A percentile compares a stretch with the other conserved stretches of the same genome.
Evolutionary conservation across 1,140 invertebrate genomes (phyloP).

Genomic region (Apocrypta bakeri): DNA sequence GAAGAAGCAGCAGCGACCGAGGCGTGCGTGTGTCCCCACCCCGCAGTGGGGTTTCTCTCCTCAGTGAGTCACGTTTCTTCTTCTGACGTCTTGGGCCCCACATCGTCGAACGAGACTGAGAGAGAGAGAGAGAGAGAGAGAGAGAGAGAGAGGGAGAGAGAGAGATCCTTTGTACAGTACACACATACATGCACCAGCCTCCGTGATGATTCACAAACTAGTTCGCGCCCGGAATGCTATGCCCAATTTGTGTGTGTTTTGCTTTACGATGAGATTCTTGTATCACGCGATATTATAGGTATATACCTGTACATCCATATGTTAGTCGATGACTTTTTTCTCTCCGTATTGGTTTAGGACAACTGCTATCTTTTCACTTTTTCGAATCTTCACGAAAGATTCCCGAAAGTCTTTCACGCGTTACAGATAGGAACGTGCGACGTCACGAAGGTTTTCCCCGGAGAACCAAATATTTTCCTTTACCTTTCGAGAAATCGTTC

Average conservation of each 20-base stretch:
- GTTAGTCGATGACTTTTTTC: neutral
- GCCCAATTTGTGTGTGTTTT: neutral
- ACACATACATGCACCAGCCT: slow-evolving; percentile 32
- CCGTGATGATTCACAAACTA: slow-evolving; percentile 72
- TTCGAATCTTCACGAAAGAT: neutral
- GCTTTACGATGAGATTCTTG: neutral
- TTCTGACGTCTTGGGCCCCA: neutral
- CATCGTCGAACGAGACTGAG: neutral
- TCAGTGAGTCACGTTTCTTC: slow-evolving; percentile 52
- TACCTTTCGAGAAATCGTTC: too few species aligned
- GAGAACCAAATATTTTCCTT: too few species aligned
- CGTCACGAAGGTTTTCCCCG: too few species aligned
- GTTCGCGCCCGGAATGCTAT: slow-evolving; percentile 68
- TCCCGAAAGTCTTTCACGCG: neutral
- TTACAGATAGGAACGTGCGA: neutral
- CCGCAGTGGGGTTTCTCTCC: neutral
- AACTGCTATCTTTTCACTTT: neutral
- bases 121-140: neutral
- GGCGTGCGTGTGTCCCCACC: neutral
- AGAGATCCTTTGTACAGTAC: slow-evolving; percentile 6
- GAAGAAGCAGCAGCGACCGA: too few species aligned
- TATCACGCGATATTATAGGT: neutral
- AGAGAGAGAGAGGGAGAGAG: too few species aligned
- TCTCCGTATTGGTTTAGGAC: neutral
- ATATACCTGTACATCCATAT: too few species aligned